phyloP scores from a whole-genome alignment of 2,113 vertebrate species.

The Axis porcinus region DNA sequence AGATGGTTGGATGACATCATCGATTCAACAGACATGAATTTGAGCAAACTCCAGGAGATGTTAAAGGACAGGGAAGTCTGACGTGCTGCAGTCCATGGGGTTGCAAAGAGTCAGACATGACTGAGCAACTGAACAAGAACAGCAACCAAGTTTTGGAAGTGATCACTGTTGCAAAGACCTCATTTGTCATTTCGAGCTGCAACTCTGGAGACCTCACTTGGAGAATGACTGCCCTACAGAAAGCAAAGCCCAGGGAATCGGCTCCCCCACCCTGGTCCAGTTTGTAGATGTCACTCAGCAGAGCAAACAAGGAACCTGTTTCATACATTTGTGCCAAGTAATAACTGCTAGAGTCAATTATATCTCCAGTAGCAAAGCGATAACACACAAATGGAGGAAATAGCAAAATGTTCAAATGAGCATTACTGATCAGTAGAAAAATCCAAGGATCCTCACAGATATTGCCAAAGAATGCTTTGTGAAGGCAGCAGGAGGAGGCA shows the following conservation, averaged over 20 bases:
- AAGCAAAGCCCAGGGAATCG: background rate
- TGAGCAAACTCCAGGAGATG: background rate
- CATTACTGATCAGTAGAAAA: background rate
- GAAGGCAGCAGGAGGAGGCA: background rate
- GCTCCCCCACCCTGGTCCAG: background rate
- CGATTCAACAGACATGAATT: background rate
- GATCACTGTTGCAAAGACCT: background rate
- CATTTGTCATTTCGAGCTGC: background rate
- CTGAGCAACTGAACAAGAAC: background rate
- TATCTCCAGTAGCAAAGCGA: conserved; percentile 16
- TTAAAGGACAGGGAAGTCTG: background rate
- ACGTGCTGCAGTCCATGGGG: rapidly evolving
- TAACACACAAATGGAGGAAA: background rate
- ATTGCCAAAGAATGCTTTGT: background rate
- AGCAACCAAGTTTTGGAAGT: background rate
- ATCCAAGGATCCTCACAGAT: background rate
- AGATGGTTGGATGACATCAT: background rate
- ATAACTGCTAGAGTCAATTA: conserved; percentile 37
- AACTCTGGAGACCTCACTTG: background rate
- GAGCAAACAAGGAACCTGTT: background rate
- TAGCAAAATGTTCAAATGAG: background rate
- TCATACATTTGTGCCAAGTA: background rate
- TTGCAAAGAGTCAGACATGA: background rate
- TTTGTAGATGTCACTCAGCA: background rate
- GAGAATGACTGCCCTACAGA: background rate